phyloP scores from a whole-genome alignment of 1,140 invertebrate species.

The Battus philenor region DNA sequence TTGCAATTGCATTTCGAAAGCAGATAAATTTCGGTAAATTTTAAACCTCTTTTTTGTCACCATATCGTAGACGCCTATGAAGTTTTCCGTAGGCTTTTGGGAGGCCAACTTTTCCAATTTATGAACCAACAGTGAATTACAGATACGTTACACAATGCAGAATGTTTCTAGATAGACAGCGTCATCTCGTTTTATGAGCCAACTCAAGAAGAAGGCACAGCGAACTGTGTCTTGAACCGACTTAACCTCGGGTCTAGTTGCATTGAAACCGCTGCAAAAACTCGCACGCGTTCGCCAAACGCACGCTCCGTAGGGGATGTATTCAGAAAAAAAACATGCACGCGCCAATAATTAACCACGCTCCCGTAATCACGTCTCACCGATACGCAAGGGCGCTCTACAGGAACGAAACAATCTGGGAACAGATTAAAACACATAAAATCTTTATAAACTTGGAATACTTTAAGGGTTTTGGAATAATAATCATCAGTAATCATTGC shows the following conservation, averaged over 20 bases:
- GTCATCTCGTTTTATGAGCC: no score
- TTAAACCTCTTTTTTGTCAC: no score
- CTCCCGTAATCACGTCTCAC: slow-evolving; percentile 36
- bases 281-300: slow-evolving; percentile 1
- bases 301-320: slow-evolving; percentile 18
- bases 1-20: no score
- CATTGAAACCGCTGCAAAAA: neutral
- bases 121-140: no score
- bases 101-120: no score
- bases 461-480: slow-evolving; percentile 8
- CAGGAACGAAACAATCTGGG: slow-evolving; percentile 37
- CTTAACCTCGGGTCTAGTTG: slow-evolving; percentile 27
- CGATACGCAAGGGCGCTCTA: slow-evolving; percentile 49
- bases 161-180: no score
- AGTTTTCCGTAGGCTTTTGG: no score
- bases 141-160: no score
- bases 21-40: no score
- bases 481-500: slow-evolving; percentile 9
- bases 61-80: no score
- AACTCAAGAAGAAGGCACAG: no score
- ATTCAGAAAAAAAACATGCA: slow-evolving; percentile 47
- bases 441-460: slow-evolving; percentile 10
- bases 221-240: slow-evolving; percentile 36
- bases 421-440: slow-evolving; percentile 15
- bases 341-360: slow-evolving; percentile 62